phyloP scores from a whole-genome alignment of 2,888 invertebrate genomes.

The Meiosimyza platycephala region DNA sequence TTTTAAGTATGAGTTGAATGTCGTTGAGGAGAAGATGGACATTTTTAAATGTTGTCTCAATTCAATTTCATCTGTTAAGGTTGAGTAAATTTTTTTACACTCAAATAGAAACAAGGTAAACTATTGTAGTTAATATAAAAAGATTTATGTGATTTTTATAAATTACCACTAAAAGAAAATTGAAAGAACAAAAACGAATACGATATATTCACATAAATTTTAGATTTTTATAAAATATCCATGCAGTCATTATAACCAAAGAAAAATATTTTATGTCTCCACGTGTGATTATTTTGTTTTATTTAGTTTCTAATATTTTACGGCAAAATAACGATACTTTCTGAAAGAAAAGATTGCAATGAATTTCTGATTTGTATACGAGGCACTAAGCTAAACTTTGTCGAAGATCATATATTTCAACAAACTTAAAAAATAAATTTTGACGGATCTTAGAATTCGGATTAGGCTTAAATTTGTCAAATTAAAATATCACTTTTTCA shows the following conservation, averaged over 20 bases:
- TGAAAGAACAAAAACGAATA: slow-evolving; percentile 40
- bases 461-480: too few relatives aligned
- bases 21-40: not conserved
- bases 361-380: too few relatives aligned
- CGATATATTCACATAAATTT: slow-evolving; percentile 21
- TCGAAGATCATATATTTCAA: too few relatives aligned
- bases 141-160: slow-evolving; percentile 45
- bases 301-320: not conserved
- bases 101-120: not conserved
- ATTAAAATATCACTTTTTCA: too few relatives aligned
- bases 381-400: too few relatives aligned
- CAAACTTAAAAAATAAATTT: too few relatives aligned
- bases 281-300: not conserved
- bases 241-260: slow-evolving; percentile 24
- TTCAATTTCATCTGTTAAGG: slow-evolving; percentile 23
- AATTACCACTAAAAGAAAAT: slow-evolving; percentile 43
- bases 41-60: slow-evolving; percentile 23
- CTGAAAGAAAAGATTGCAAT: too few relatives aligned
- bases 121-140: not conserved
- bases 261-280: not conserved
- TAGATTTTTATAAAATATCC: slow-evolving; percentile 29
- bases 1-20: slow-evolving; percentile 28
- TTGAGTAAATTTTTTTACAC: slow-evolving; percentile 20
- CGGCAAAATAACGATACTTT: not conserved
- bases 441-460: too few relatives aligned